A percentile compares a stretch with the other conserved stretches of the same genome.
These are phyloP conservation scores for Drosophila murphyi DNA, from an alignment of 1,140 invertebrate genomes.

Conservation along the genomic window DNA sequence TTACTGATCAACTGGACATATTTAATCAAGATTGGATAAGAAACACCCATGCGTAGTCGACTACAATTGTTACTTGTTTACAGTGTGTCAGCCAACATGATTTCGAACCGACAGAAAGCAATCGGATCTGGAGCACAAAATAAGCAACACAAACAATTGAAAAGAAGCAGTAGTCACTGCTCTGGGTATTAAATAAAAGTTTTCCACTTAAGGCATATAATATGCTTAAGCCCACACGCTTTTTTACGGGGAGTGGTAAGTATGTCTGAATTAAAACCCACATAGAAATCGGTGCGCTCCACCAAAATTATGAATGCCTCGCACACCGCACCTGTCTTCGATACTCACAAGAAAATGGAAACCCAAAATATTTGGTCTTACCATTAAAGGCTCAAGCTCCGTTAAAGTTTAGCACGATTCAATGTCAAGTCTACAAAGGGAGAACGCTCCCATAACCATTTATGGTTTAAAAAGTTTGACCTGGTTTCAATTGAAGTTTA, in stretches of 20 bases:
- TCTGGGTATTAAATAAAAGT: conserved; percentile 77
- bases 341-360: conserved; percentile 24
- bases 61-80: too few species aligned
- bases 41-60: too few species aligned
- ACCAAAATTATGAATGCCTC: conserved; percentile 71
- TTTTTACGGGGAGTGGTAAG: neutral
- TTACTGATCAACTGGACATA: too few species aligned
- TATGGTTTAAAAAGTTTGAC: conserved; percentile 45
- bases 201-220: conserved; percentile 83
- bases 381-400: conserved; percentile 53
- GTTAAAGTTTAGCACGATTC: conserved; percentile 65
- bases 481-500: conserved; percentile 29
- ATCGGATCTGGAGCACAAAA: conserved; percentile 73
- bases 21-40: too few species aligned
- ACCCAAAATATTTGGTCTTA: conserved; percentile 56
- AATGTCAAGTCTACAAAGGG: conserved; percentile 26
- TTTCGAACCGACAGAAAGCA: conserved; percentile 49
- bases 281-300: conserved; percentile 35
- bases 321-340: neutral
- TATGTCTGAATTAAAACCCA: conserved; percentile 59
- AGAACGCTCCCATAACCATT: conserved; percentile 55
- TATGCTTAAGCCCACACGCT: conserved; percentile 65
- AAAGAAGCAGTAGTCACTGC: conserved; percentile 26
- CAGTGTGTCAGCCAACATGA: too few species aligned
- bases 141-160: conserved; percentile 29